Percentiles rank a stretch among this genome's conserved stretches.
Evolutionary conservation across 2,888 invertebrate genomes (phyloP).

Genomic region (Achlya flavicornis): DNA sequence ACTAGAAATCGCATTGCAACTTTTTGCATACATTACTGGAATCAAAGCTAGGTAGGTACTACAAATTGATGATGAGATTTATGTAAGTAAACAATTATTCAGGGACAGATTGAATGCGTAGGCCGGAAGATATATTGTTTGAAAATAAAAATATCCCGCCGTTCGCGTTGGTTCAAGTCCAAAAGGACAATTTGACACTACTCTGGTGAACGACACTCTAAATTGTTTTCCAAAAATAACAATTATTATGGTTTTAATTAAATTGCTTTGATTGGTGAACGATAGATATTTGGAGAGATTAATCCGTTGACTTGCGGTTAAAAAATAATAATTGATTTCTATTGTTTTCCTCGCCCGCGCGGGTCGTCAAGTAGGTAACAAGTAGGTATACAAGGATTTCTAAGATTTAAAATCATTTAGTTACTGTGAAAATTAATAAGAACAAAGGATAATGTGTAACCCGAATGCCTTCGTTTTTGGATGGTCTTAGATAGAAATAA

Average conservation of each 20-base stretch:
- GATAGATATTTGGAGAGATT: neutral
- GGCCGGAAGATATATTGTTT: constrained; percentile 37
- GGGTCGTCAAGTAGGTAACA: too few species aligned
- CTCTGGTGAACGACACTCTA: constrained; percentile 15
- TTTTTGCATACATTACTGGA: too few species aligned
- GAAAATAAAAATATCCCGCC: constrained; percentile 42
- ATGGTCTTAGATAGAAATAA: too few species aligned
- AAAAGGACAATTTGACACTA: constrained; percentile 25
- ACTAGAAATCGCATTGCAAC: too few species aligned
- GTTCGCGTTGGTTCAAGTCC: constrained; percentile 50
- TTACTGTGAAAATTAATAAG: too few species aligned
- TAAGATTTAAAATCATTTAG: neutral
- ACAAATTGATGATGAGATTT: constrained; percentile 9
- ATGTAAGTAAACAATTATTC: constrained; percentile 16
- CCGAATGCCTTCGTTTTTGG: too few species aligned
- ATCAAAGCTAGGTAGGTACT: too few species aligned
- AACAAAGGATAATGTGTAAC: too few species aligned
- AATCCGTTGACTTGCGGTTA: too few species aligned
- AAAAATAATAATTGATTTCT: too few species aligned
- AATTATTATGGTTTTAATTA: neutral
- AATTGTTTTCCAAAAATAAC: constrained; percentile 3
- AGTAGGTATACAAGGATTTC: too few species aligned
- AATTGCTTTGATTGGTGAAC: neutral
- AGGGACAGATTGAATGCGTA: constrained; percentile 18
- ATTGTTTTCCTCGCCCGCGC: too few species aligned